Conservation (phyloP, 2,113 vertebrate genomes). For the Amazona guildingii region DNA sequence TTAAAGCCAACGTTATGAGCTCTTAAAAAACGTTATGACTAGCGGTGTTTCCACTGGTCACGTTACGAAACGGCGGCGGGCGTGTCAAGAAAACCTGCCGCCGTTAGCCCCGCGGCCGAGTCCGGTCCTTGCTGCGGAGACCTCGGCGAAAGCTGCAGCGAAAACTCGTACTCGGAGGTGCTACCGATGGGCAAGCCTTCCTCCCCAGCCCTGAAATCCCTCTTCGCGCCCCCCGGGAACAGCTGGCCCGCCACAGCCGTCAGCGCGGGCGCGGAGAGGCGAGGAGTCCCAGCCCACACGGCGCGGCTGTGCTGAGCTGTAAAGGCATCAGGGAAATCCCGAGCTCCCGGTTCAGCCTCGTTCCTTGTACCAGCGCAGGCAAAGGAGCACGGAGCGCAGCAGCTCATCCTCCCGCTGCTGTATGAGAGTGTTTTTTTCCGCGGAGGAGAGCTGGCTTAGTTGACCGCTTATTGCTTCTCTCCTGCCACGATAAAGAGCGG, state of each 20-base stretch:
- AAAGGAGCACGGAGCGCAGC: not conserved
- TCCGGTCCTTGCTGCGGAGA: not conserved
- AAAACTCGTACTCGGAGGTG: too few species aligned
- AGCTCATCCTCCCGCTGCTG: not conserved
- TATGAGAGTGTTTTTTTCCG: not conserved
- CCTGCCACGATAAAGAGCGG: not conserved
- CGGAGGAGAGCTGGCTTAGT: not conserved
- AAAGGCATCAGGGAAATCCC: not conserved
- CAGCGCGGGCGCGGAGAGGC: not conserved
- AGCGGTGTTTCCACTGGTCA: too few species aligned
- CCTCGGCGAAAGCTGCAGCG: not conserved
- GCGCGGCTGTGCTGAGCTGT: not conserved
- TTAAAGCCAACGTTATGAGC: not conserved
- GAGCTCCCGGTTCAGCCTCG: not conserved
- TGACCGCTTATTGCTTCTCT: not conserved
- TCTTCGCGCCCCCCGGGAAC: not conserved
- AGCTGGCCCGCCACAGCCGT: not conserved
- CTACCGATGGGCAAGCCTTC: too few species aligned
- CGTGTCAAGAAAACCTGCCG: too few species aligned
- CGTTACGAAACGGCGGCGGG: not conserved
- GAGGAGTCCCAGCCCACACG: not conserved
- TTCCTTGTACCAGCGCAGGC: not conserved
- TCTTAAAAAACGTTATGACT: not conserved
- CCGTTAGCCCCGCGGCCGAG: not conserved
- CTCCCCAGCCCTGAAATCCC: too few species aligned